phyloP scores from a whole-genome alignment of 2,888 invertebrate genomes.

The Nemapogon koenigi region DNA sequence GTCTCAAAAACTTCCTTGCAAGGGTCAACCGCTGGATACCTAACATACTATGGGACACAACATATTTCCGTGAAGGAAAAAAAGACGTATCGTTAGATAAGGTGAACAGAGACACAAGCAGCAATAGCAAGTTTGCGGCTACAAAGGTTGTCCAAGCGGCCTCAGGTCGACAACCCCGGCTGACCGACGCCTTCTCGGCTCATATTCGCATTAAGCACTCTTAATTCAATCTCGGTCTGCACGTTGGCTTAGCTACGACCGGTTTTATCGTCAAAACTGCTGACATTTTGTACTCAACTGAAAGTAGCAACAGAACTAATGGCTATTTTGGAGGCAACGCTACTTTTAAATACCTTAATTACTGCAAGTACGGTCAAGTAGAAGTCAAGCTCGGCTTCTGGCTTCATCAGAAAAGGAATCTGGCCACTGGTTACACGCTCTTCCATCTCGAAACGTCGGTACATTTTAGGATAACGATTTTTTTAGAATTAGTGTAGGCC shows the following conservation, averaged over 20 bases:
- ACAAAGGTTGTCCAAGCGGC: conserved; percentile 50
- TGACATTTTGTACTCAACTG: too few species aligned
- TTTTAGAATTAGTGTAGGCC: too few species aligned
- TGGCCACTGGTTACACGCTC: too few species aligned
- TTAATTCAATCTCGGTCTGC: conserved; percentile 6
- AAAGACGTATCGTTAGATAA: conserved; percentile 22
- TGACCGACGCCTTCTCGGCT: conserved; percentile 54
- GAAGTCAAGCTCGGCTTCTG: too few species aligned
- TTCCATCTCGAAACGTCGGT: too few species aligned
- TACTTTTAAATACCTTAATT: too few species aligned
- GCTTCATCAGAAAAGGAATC: too few species aligned
- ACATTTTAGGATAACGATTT: too few species aligned
- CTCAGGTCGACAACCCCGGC: conserved; percentile 39
- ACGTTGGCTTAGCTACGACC: background rate
- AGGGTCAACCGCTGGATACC: background rate
- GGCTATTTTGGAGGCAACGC: too few species aligned
- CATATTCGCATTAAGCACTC: conserved; percentile 25
- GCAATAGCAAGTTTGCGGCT: conserved; percentile 33
- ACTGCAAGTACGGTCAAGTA: too few species aligned
- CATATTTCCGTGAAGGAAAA: background rate
- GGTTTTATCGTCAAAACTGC: background rate
- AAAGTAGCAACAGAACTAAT: too few species aligned
- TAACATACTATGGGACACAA: background rate
- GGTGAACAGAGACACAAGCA: conserved; percentile 20
- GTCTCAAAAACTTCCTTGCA: background rate